A percentile compares a stretch with the other conserved stretches of the same genome.
phyloP scores from a whole-genome alignment of 2,888 invertebrate species.

The Choristoneura rosaceana region DNA sequence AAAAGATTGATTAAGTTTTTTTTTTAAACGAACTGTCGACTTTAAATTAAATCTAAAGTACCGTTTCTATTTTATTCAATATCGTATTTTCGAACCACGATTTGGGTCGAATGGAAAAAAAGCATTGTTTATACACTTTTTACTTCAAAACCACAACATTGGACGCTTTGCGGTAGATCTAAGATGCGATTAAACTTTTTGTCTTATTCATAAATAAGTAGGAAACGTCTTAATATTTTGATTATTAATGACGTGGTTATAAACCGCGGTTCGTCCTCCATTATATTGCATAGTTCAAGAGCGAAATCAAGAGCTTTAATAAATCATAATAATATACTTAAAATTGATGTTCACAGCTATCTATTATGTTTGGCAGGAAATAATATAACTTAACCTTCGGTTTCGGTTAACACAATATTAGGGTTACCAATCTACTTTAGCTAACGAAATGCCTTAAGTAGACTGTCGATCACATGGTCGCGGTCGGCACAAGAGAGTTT shows the following conservation, averaged over 20 bases:
- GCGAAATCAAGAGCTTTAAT: constrained; percentile 10
- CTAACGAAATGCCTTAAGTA: too few species aligned
- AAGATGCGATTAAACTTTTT: constrained; percentile 16
- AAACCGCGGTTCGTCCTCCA: constrained; percentile 24
- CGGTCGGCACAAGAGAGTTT: too few species aligned
- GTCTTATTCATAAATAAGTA: constrained; percentile 26
- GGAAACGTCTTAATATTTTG: constrained; percentile 34
- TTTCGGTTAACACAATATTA: background rate
- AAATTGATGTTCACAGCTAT: background rate
- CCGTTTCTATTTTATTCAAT: background rate
- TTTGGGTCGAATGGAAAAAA: background rate
- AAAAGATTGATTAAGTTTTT: too few species aligned
- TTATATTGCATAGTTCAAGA: constrained; percentile 30
- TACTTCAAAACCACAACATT: constrained; percentile 24
- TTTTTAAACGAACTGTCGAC: too few species aligned
- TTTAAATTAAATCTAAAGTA: background rate
- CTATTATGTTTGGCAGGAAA: background rate
- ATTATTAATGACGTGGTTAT: constrained; percentile 24
- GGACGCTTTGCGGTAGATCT: constrained; percentile 20
- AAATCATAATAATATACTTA: background rate
- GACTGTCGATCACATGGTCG: too few species aligned
- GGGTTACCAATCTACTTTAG: too few species aligned
- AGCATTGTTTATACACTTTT: constrained; percentile 18
- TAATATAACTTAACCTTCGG: constrained; percentile 9
- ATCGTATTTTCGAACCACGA: background rate